A percentile compares a stretch with the other conserved stretches of the same genome.
Conservation (phyloP, 2,797 vertebrate genomes). For the Monodelphis domestica region DNA sequence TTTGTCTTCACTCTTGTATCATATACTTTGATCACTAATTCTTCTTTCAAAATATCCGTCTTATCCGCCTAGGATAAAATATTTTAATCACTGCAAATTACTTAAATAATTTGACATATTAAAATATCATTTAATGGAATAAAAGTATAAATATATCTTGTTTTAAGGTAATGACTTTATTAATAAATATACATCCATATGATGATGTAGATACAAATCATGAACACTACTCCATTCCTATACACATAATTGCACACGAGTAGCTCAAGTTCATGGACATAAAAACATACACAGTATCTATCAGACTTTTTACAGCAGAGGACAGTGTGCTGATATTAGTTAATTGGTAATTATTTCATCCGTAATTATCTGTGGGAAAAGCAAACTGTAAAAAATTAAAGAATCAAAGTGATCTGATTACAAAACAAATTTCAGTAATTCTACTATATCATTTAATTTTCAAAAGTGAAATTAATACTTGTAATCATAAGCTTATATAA, state of each 20-base stretch:
- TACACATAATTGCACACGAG: constrained; percentile 90
- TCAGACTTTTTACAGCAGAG: constrained; percentile 89
- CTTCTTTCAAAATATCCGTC: background rate
- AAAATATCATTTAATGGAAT: constrained; percentile 52
- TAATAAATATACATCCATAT: constrained; percentile 91
- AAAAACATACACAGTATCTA: constrained; percentile 90
- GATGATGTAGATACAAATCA: constrained; percentile 89
- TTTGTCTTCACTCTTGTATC: background rate
- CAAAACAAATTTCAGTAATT: constrained; percentile 68
- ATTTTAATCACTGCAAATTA: background rate
- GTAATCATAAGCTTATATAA: constrained; percentile 78
- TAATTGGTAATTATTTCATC: constrained; percentile 82
- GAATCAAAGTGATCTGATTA: constrained; percentile 83
- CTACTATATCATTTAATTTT: constrained; percentile 73
- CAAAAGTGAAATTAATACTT: constrained; percentile 73
- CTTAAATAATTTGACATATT: background rate
- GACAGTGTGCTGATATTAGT: constrained; percentile 84
- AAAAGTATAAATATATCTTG: constrained; percentile 32
- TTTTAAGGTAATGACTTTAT: constrained; percentile 89
- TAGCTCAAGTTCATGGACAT: constrained; percentile 89
- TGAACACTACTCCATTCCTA: constrained; percentile 90
- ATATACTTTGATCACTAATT: background rate
- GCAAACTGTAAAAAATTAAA: constrained; percentile 77
- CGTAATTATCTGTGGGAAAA: constrained; percentile 83
- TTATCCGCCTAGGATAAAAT: background rate